Percentiles rank a stretch among this genome's conserved stretches.
Evolutionary conservation across 2,888 invertebrate species (phyloP).

Genomic region (Harmothoe impar): DNA sequence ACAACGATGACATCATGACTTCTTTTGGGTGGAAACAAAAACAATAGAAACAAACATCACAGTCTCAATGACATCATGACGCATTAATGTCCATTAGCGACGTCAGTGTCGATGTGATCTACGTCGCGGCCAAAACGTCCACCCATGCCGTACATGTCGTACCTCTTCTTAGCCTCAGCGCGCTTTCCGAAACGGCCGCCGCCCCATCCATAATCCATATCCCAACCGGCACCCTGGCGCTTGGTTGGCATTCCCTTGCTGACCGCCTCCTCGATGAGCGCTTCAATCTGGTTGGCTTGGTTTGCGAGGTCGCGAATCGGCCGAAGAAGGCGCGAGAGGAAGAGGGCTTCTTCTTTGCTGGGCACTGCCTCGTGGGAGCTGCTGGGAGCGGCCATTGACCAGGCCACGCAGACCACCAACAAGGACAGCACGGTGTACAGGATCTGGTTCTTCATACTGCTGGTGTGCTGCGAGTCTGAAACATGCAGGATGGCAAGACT

Average conservation of each 20-base stretch:
- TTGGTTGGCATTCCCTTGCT: constrained; percentile 69
- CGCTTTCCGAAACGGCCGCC: constrained; percentile 82
- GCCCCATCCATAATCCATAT: constrained; percentile 81
- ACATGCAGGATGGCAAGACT: no score
- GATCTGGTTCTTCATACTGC: constrained; percentile 51
- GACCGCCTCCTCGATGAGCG: constrained; percentile 18
- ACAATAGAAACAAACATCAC: constrained; percentile 25
- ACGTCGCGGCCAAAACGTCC: constrained; percentile 80
- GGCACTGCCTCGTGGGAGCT: constrained; percentile 2
- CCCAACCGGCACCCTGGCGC: constrained; percentile 78
- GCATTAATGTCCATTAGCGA: background rate
- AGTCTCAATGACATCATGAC: constrained; percentile 10
- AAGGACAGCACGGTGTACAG: constrained; percentile 44
- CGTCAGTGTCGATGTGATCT: constrained; percentile 74
- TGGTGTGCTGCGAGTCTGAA: background rate
- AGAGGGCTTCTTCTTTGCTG: constrained; percentile 36
- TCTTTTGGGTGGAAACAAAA: background rate
- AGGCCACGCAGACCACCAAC: constrained; percentile 5
- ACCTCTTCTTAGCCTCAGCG: constrained; percentile 65
- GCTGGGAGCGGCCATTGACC: constrained; percentile 33
- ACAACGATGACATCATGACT: background rate
- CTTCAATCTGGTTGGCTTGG: constrained; percentile 49
- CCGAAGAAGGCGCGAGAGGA: constrained; percentile 34
- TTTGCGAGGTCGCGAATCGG: constrained; percentile 47
- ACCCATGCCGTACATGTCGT: constrained; percentile 76